A percentile compares a stretch with the other conserved stretches of the same genome.
Evolutionary conservation across 1,140 invertebrate species (phyloP).

Genomic region (Aporrectodea caliginosa): DNA sequence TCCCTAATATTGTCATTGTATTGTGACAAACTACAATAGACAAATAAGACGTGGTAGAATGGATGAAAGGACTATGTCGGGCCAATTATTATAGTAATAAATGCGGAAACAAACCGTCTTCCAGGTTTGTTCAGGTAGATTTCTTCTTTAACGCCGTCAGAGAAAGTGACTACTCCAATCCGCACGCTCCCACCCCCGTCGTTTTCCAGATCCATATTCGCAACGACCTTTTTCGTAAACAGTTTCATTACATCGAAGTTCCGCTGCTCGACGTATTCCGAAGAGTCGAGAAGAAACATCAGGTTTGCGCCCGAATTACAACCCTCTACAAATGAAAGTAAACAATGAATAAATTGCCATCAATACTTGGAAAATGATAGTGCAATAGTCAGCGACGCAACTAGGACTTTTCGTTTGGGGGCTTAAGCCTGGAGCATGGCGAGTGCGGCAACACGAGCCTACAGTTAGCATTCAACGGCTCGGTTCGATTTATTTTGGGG

Average conservation of each 20-base stretch:
- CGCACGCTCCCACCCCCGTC: slow-evolving; percentile 11
- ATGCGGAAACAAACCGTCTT: neutral
- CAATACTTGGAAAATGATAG: too few relatives aligned
- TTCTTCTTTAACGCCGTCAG: neutral
- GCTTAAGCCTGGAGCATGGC: too few relatives aligned
- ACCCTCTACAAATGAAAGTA: neutral
- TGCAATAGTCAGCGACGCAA: too few relatives aligned
- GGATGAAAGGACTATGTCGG: too few relatives aligned
- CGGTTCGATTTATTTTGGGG: too few relatives aligned
- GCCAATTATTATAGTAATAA: neutral
- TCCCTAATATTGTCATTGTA: neutral
- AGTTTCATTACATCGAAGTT: slow-evolving; percentile 19
- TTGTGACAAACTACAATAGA: neutral
- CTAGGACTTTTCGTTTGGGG: too few relatives aligned
- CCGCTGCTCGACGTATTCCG: slow-evolving; percentile 5
- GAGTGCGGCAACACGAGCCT: too few relatives aligned
- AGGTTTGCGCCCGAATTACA: slow-evolving; percentile 14
- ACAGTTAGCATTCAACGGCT: too few relatives aligned
- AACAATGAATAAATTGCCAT: too few relatives aligned
- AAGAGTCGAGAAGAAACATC: slow-evolving; percentile 22
- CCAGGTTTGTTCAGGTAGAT: slow-evolving; percentile 15
- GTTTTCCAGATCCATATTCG: slow-evolving; percentile 8
- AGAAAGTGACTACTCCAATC: slow-evolving; percentile 9
- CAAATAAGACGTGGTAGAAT: too few relatives aligned
- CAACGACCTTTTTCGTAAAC: slow-evolving; percentile 15